phyloP scores from a whole-genome alignment of 2,888 invertebrate species.

The Drosophila anceps region DNA sequence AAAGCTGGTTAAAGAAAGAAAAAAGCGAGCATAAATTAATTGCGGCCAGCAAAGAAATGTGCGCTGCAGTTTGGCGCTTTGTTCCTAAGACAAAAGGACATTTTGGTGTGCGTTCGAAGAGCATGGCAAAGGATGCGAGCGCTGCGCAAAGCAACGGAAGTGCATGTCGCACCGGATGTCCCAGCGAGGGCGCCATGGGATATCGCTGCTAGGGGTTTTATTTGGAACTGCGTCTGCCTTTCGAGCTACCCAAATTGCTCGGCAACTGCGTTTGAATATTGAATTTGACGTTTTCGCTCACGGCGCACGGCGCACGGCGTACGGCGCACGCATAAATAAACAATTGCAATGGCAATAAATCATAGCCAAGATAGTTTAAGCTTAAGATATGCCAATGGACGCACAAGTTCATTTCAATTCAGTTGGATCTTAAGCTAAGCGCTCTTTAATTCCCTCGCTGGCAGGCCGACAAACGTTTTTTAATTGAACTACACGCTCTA shows the following conservation, averaged over 20 bases:
- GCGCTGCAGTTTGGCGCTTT: conserved; percentile 38
- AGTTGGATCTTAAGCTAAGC: background rate
- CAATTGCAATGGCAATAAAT: conserved; percentile 61
- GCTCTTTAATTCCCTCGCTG: background rate
- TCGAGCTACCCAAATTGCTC: conserved; percentile 16
- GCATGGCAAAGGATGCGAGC: conserved; percentile 54
- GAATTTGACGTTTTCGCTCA: conserved; percentile 62
- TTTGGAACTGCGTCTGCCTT: background rate
- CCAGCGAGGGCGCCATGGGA: conserved; percentile 31
- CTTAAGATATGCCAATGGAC: background rate
- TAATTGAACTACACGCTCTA: conserved; percentile 1
- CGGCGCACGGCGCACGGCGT: conserved; percentile 34
- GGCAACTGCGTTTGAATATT: conserved; percentile 67
- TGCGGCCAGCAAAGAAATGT: conserved; percentile 56
- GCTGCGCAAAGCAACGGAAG: conserved; percentile 72
- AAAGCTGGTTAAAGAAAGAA: conserved; percentile 48
- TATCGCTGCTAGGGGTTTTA: background rate
- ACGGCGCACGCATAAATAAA: conserved; percentile 61
- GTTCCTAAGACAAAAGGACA: conserved; percentile 60
- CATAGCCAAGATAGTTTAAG: conserved; percentile 28
- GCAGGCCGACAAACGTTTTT: background rate
- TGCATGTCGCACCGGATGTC: conserved; percentile 75
- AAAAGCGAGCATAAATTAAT: conserved; percentile 77
- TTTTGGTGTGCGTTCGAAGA: conserved; percentile 46
- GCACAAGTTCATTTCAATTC: conserved; percentile 2